phyloP scores from a whole-genome alignment of 37 sponge, comb jelly and placozoan genomes.

The Mnemiopsis leidyi region DNA sequence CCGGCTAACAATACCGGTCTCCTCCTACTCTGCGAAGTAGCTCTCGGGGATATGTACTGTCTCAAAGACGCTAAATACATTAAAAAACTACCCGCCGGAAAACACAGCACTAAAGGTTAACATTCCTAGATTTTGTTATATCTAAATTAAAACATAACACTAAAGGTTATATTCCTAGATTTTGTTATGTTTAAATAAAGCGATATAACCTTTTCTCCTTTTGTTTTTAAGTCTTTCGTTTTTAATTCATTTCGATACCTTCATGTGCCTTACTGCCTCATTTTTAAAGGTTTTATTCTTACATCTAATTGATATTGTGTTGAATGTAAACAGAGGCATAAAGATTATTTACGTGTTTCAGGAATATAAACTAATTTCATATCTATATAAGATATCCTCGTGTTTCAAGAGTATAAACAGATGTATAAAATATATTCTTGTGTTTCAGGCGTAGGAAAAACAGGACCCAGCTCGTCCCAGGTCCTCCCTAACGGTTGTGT shows the following conservation, averaged over 20 bases:
- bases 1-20: conserved; percentile 73
- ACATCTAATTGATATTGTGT: no score
- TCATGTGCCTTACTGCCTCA: no score
- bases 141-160: background rate
- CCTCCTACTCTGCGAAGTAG: conserved; percentile 95
- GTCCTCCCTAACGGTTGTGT: conserved; percentile 58
- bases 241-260: no score
- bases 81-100: conserved; percentile 83
- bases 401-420: no score
- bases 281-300: no score
- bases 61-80: conserved; percentile 72
- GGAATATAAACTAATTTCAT: no score
- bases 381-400: no score
- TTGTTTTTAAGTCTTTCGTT: no score
- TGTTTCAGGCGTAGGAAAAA: background rate
- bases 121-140: background rate
- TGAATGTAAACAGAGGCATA: no score
- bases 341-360: no score
- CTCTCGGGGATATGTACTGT: conserved; percentile 93
- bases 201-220: no score
- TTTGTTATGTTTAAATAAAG: background rate
- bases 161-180: background rate
- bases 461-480: background rate
- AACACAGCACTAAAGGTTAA: conserved; percentile 95
- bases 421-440: background rate